Evolutionary conservation across 1,140 invertebrate species (phyloP), one percentile per base, ranked within the genome.

Genomic region (Anoplophora glabripennis): DNA sequence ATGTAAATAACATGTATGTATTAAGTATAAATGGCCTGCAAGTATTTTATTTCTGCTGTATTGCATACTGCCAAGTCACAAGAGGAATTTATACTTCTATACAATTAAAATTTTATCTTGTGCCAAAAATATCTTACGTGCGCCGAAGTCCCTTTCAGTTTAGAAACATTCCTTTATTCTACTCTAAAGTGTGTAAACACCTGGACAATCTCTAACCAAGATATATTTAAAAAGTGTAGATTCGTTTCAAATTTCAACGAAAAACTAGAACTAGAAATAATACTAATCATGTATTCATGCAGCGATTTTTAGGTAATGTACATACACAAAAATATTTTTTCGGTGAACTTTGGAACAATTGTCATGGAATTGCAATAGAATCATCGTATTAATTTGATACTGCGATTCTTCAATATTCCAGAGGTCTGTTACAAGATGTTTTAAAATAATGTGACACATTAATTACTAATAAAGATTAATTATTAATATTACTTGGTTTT

Each of bases 221-320:
- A 49, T 49, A 35, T 49, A 49, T 12, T n/a, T 35, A 35, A 49
- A 49, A 49, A 47, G 21, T 35, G 34, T 49, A 49, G n/a, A 46
- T 36, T 9, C 52, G 70, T 73, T 73, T 69, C 70, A 70, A 73
- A 70, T 64, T 73, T 73, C 70, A 73, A 72, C 71, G 71, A 73
- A 73, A 73, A 73, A 60, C 56, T 52, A 56, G 28, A 58, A 49
- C 36, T 12, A 61, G 49, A 57, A 61, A 57, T 49, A 49, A 14
- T 53, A 60, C 40, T 57, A 45, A 42, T 49, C 34, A 53, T 53
- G 52, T 11, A 42, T 45, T 45, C 42, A 38, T 34, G 45, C 53
- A 56, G 37, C 44, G 48, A 45, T 54, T 57, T 35, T 21, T 55
- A 53, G 48, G 38, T 40, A 18, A 38, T 65, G 64, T 65, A 65